These are phyloP conservation scores for Nestor notabilis DNA, from an alignment of 2,113 vertebrate species.

Conservation along the genomic window DNA sequence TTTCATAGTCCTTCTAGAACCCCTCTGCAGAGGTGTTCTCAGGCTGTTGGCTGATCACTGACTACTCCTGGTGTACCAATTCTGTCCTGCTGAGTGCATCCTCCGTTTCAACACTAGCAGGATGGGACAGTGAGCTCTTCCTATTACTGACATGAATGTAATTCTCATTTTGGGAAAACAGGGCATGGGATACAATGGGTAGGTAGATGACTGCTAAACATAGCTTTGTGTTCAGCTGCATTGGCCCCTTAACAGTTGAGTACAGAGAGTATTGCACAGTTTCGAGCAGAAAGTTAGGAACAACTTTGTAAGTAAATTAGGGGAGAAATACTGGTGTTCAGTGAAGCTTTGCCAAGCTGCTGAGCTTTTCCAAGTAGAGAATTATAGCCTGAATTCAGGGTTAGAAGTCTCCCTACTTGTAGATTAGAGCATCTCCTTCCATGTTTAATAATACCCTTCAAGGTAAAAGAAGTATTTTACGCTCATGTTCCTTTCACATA, in stretches of 20 bases:
- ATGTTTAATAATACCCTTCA: neutral
- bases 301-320: neutral
- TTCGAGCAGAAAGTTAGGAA: neutral
- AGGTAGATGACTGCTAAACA: neutral
- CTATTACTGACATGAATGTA: rapidly evolving
- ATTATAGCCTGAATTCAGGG: neutral
- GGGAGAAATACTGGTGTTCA: neutral
- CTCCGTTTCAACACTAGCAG: neutral
- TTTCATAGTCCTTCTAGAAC: neutral
- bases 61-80: neutral
- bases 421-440: neutral
- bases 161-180: neutral
- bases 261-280: neutral
- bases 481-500: neutral
- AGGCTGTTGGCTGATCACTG: neutral
- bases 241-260: neutral
- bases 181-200: neutral
- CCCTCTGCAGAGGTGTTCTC: neutral
- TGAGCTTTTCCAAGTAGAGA: neutral
- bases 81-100: neutral
- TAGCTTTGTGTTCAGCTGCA: neutral
- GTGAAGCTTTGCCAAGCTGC: neutral
- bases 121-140: neutral
- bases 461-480: neutral
- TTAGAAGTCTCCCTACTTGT: neutral